Evolutionary conservation across 1,140 invertebrate species (phyloP).

Genomic region (Oryzaephilus surinamensis): DNA sequence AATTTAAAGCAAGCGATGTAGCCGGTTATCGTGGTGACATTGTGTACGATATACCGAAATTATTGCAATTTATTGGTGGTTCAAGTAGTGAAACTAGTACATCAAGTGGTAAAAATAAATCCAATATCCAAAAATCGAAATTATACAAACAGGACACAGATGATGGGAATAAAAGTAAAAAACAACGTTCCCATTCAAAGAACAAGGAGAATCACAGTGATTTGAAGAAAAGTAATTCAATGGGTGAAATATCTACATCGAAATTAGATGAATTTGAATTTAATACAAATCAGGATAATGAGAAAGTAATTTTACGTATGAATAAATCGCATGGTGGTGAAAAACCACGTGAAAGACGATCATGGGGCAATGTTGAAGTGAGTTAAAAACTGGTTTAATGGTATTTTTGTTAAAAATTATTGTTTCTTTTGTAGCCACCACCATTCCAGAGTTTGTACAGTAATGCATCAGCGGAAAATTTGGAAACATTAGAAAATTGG

Average conservation of each 20-base stretch:
- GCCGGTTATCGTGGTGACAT: constrained; percentile 32
- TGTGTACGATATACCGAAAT: constrained; percentile 37
- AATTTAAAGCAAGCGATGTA: constrained; percentile 24
- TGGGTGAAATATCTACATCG: constrained; percentile 60
- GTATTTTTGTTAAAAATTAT: constrained; percentile 19
- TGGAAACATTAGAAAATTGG: constrained; percentile 50
- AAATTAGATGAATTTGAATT: constrained; percentile 49
- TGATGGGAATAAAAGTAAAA: constrained; percentile 7
- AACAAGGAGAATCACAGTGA: constrained; percentile 34
- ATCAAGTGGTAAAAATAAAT: constrained; percentile 11
- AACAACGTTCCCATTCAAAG: constrained; percentile 14
- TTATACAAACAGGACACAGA: neutral
- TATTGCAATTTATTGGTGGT: constrained; percentile 44
- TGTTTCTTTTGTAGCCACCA: constrained; percentile 9
- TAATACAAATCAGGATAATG: constrained; percentile 9
- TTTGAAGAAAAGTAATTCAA: constrained; percentile 52
- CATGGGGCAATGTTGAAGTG: constrained; percentile 52
- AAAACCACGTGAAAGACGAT: constrained; percentile 42
- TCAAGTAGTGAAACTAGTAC: constrained; percentile 25
- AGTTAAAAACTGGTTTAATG: constrained; percentile 36
- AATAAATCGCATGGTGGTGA: constrained; percentile 32
- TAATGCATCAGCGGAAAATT: constrained; percentile 32
- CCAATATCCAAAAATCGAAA: no score
- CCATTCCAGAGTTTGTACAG: constrained; percentile 32
- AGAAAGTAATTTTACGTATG: constrained; percentile 21